A percentile compares a stretch with the other conserved stretches of the same genome.
These are phyloP conservation scores for Bos javanicus DNA, from an alignment of 2,113 vertebrate species.

Conservation along the genomic window DNA sequence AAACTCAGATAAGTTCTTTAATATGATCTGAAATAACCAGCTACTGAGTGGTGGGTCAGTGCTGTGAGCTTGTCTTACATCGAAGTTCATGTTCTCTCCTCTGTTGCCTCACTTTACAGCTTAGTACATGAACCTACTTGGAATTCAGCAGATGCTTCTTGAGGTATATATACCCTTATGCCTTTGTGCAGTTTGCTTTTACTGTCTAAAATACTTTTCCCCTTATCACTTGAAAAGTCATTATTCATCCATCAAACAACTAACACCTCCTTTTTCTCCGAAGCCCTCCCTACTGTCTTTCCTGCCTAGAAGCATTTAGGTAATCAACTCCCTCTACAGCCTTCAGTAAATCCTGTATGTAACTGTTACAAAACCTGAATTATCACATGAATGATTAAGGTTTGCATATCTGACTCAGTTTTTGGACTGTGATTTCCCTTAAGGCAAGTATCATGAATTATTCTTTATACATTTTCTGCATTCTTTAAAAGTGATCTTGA, in stretches of 20 bases:
- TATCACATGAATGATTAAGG: conserved; percentile 55
- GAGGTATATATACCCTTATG: not conserved
- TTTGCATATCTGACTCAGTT: conserved; percentile 31
- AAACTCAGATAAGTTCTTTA: conserved; percentile 26
- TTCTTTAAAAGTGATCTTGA: conserved; percentile 43
- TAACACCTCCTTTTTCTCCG: not conserved
- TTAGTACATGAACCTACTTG: not conserved
- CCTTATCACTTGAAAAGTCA: conserved; percentile 37
- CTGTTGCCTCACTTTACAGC: not conserved
- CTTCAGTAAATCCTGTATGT: conserved; percentile 15
- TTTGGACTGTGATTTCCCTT: conserved; percentile 42
- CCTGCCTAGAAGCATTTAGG: not conserved
- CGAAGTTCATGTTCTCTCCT: conserved; percentile 18
- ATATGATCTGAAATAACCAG: conserved; percentile 28
- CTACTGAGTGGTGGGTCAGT: not conserved
- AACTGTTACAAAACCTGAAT: conserved; percentile 39
- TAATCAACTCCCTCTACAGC: not conserved
- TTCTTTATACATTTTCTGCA: conserved; percentile 47
- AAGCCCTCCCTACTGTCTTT: not conserved
- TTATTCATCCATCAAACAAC: conserved; percentile 24
- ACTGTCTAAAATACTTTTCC: not conserved
- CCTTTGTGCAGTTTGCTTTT: conserved; percentile 10
- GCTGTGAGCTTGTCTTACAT: conserved; percentile 23
- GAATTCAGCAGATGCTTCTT: not conserved
- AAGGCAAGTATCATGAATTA: conserved; percentile 33